A percentile compares a stretch with the other conserved stretches of the same genome.
Evolutionary conservation across 1,140 invertebrate genomes (phyloP).

Genomic region (Euwallacea similis): DNA sequence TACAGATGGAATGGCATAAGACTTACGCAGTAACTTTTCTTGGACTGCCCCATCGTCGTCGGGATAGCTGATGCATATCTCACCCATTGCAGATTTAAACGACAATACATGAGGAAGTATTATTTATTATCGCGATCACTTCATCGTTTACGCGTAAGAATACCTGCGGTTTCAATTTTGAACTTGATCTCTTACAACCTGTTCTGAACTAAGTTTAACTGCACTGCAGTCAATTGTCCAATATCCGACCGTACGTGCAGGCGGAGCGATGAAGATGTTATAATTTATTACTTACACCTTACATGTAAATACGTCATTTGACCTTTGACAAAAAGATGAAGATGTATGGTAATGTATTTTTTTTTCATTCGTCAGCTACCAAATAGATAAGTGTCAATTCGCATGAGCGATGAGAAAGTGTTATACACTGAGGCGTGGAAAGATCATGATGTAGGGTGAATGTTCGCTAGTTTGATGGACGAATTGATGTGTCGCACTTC

Average conservation of each 20-base stretch:
- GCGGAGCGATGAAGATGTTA: background rate
- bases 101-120: background rate
- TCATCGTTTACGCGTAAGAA: background rate
- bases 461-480: too few relatives aligned
- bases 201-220: background rate
- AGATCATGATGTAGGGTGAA: too few relatives aligned
- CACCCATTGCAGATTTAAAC: background rate
- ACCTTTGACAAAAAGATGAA: background rate
- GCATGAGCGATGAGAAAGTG: background rate
- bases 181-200: background rate
- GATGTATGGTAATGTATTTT: background rate
- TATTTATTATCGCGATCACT: background rate
- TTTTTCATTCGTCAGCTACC: background rate
- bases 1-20: background rate
- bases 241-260: background rate
- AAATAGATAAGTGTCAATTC: background rate
- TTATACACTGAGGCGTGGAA: background rate
- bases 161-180: background rate
- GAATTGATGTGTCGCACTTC: too few relatives aligned
- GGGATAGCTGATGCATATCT: background rate
- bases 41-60: background rate
- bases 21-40: conserved; percentile 12
- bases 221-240: background rate
- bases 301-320: background rate
- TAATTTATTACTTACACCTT: background rate